Conservation (phyloP, 64 coral and sea anemone genomes). For the Dendronephthya gigantea region DNA sequence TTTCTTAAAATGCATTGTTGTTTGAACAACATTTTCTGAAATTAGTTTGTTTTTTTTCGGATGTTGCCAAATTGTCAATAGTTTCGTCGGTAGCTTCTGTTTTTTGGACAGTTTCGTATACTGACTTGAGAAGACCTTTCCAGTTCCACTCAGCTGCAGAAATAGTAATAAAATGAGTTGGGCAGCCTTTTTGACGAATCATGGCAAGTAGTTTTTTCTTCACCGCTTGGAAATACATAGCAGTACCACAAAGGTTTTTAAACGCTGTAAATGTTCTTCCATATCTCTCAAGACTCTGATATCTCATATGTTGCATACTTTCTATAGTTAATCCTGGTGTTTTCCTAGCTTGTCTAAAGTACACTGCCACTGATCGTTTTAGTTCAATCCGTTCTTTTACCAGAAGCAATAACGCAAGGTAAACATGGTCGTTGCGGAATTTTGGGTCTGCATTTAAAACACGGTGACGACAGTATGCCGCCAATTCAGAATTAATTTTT, state of each 20-base stretch:
- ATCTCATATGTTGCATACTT: not conserved
- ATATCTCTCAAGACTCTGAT: conserved; percentile 1
- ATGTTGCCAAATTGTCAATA: not conserved
- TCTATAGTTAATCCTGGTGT: not conserved
- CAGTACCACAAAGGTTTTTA: conserved; percentile 15
- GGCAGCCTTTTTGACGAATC: conserved; percentile 17
- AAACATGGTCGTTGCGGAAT: conserved; percentile 5
- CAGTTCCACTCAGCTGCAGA: conserved; percentile 14
- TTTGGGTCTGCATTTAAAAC: not conserved
- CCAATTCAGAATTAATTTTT: not conserved
- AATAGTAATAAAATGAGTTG: conserved; percentile 5
- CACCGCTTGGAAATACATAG: conserved; percentile 13
- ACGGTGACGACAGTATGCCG: conserved; percentile 1
- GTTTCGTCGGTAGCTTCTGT: not conserved
- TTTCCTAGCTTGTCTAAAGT: conserved; percentile 5
- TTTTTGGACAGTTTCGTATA: conserved; percentile 2
- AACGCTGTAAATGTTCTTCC: conserved; percentile 9
- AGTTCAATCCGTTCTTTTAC: conserved; percentile 6
- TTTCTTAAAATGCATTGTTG: not conserved
- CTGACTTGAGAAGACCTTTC: not conserved
- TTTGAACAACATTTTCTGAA: conserved; percentile 3
- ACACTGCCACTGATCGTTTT: not conserved
- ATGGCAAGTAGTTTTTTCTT: not conserved
- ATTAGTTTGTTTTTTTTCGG: not conserved
- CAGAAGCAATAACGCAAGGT: not conserved